These are phyloP conservation scores for Larimichthys polyactis DNA, from an alignment of 2,113 vertebrate species.

Conservation along the genomic window DNA sequence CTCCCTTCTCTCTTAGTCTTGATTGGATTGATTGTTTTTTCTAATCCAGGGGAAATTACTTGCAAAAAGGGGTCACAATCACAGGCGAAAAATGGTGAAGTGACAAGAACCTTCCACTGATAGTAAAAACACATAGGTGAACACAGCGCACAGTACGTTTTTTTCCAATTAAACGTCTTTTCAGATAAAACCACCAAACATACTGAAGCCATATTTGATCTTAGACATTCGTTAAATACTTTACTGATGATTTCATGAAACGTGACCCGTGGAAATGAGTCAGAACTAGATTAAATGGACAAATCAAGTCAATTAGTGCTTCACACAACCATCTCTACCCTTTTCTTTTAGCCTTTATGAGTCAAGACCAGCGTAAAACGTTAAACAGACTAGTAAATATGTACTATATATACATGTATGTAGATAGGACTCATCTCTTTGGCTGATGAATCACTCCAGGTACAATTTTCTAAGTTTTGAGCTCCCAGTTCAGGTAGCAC, in stretches of 20 bases:
- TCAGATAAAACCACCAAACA: slow-evolving; percentile 12
- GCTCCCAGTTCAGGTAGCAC: too few relatives aligned
- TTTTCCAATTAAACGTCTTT: slow-evolving; percentile 15
- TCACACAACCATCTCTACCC: neutral
- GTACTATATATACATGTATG: too few relatives aligned
- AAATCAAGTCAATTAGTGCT: neutral
- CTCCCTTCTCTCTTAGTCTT: slow-evolving; percentile 53
- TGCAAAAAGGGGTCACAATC: slow-evolving; percentile 76
- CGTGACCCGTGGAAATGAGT: neutral
- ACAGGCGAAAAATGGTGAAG: slow-evolving; percentile 64
- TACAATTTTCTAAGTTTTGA: too few relatives aligned
- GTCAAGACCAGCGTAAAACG: too few relatives aligned
- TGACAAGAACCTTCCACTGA: slow-evolving; percentile 15
- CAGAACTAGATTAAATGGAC: neutral
- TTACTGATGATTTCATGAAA: neutral
- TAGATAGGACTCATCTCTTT: too few relatives aligned
- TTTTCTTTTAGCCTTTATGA: neutral
- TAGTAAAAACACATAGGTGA: slow-evolving; percentile 37
- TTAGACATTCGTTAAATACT: neutral
- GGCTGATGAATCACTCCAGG: too few relatives aligned
- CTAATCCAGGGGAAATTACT: slow-evolving; percentile 86
- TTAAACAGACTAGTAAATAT: too few relatives aligned
- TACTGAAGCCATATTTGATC: slow-evolving; percentile 1
- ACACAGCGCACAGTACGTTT: neutral
- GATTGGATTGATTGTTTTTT: slow-evolving; percentile 87